These are phyloP conservation scores for Hypothenemus hampei DNA, from an alignment of 1,140 invertebrate genomes.

Conservation along the genomic window DNA sequence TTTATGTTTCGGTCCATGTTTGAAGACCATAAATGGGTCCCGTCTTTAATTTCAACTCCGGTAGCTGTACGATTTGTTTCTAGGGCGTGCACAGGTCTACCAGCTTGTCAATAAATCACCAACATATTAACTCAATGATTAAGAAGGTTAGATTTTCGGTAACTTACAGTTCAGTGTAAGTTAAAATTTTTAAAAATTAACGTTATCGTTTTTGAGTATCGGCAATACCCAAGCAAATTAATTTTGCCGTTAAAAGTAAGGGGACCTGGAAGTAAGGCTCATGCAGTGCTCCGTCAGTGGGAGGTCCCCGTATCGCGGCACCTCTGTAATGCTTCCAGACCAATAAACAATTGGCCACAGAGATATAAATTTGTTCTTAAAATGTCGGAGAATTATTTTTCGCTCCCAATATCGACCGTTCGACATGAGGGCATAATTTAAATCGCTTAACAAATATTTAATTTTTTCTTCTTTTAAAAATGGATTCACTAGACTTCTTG, in stretches of 20 bases:
- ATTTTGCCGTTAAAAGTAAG: constrained; percentile 32
- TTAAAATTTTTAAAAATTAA: no score
- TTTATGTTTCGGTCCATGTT: constrained; percentile 23
- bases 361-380: constrained; percentile 37
- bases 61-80: constrained; percentile 14
- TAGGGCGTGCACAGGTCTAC: no score
- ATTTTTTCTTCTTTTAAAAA: no score
- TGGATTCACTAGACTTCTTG: no score
- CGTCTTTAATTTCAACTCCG: constrained; percentile 18
- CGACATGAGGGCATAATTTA: no score
- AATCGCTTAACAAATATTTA: no score
- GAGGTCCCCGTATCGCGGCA: constrained; percentile 34
- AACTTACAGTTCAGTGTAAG: no score
- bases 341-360: constrained; percentile 41
- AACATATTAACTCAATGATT: no score
- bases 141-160: no score
- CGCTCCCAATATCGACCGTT: constrained; percentile 12
- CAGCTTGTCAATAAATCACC: no score
- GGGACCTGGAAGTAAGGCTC: constrained; percentile 32
- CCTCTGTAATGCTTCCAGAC: constrained; percentile 35
- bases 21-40: constrained; percentile 18
- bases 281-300: constrained; percentile 11
- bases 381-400: constrained; percentile 26
- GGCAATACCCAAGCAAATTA: constrained; percentile 29
- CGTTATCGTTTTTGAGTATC: constrained; percentile 26